Base-by-base conservation (phyloP, 2,797 vertebrate genomes). In the Babyrousa celebensis region DNA sequence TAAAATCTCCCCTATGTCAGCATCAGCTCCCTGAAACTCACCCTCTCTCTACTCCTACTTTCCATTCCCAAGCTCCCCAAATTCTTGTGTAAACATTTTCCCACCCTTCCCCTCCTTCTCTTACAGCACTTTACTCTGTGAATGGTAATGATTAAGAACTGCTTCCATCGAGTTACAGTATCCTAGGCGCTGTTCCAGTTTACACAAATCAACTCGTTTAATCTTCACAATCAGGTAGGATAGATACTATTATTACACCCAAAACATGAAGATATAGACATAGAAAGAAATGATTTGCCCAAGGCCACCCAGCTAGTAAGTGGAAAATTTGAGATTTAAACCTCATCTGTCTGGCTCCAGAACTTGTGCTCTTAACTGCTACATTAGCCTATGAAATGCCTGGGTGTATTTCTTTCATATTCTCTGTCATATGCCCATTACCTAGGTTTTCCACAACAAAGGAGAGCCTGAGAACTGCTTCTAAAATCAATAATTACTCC, bases 391-490 rank as follows among this genome's bases (percentile, higher is more conserved):
- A 29, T 27, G 17, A 90, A 23, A 32, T 23, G 6, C 40, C 74
- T 29, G 17, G 40, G 12, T 84, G 68, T 68, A 52, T 77, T 32
- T 77, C 77, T 88, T 63, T 75, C 5, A 29, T 36, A 32, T 77
- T 72, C 52, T 52, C 68, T 32, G 43, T 62, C 8, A 25, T 17
- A 27, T 56, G 23, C 20, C 63, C 56, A 82, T 58, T 63, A 36
- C 43, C n/a, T 89, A 52, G 48, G 67, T 86, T 86, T 89, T 74
- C 40, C 18, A 62, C 48, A 77, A 43, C 48, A 78, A 87, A 86
- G 29, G 12, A 68, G 43, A 87, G 6, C 20, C 56, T 20, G 29
- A 68, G 58, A 70, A 7, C 32, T 20, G 12, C 21, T 20, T 63
- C 63, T 85, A 21, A 0, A 70, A 60, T 17, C 36, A 56, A 17